Base-by-base conservation (phyloP, 2,113 vertebrate genomes). In the Corythoichthys haematopterus region DNA sequence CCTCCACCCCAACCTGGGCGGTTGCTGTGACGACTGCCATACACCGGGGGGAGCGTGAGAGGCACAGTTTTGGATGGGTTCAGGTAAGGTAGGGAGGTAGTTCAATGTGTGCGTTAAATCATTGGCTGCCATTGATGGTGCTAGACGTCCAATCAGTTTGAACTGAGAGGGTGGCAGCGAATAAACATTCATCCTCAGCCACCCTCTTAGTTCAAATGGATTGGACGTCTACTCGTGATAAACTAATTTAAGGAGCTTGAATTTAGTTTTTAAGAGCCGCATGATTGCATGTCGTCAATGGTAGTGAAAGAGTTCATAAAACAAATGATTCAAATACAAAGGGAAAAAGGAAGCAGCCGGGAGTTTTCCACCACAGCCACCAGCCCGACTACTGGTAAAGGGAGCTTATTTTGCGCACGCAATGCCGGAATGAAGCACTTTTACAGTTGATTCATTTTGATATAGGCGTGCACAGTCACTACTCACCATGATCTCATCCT, bases 401-500 rank as follows among this genome's bases (percentile, higher is more conserved):
- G 11, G 71, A 74, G 70, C 56, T 71, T 36, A 50, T 67, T 68
- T 68, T 40, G 66, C 16, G 56, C 48, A 70, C 43, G 64, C 50
- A 57, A 36, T 52, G 50, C 16, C n/a, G 16, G 55, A 35, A 70
- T 28, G 45, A 28, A 72, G 63, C 64, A 71, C 59, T 68, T 37
- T 2, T 20, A 60, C 15, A 36, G 12, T 36, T 5, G 13, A 47
- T 46, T 28, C 0, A 64, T 51, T 65, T n/a, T 11, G 2, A 64
- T 15, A 9, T 10, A 20, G 15, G 4, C 64, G 37, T 65, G 48
- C 64, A n/a, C n/a, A 65, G 46, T 57, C 40, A 48, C 64, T 69
- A 92, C 91, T 92, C 74, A 92, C 91, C 91, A 92, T 92, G 79
- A 90, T 89, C 78, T 92, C 91, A 85, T 92, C 91, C 89, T 92